Percentiles rank a stretch among this genome's conserved stretches.
Conservation (phyloP, 1,140 invertebrate genomes). For the Mesaphorura yosii region DNA sequence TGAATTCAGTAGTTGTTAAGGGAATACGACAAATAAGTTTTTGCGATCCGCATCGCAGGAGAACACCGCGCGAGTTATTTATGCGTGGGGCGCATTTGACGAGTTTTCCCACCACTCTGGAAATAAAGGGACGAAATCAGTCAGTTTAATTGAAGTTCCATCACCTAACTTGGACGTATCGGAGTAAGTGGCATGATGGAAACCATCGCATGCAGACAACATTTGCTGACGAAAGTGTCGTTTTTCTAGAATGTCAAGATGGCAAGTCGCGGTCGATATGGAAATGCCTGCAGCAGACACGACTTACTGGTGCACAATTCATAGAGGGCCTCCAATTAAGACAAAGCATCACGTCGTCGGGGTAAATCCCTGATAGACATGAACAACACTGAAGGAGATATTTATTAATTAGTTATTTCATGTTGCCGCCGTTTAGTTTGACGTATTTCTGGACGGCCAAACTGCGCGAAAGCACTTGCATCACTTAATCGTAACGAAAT, state of each 20-base stretch:
- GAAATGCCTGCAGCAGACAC: constrained; percentile 4
- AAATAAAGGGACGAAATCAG: neutral
- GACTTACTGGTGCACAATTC: constrained; percentile 15
- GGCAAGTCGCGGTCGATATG: neutral
- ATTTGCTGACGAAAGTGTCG: neutral
- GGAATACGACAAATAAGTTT: no score
- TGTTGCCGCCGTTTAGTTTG: constrained; percentile 5
- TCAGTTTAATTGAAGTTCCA: constrained; percentile 2
- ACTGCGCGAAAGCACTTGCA: constrained; percentile 6
- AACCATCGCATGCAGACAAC: no score
- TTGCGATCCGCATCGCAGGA: neutral
- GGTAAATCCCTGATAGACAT: neutral
- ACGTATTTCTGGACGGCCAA: neutral
- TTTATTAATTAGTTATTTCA: neutral
- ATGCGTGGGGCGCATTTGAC: neutral
- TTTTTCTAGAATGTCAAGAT: neutral
- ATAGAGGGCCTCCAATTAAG: neutral
- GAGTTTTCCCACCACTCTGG: constrained; percentile 3
- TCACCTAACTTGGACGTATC: neutral
- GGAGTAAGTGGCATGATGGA: neutral
- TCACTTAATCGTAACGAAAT: constrained; percentile 13
- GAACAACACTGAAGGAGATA: neutral
- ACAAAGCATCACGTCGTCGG: constrained; percentile 14
- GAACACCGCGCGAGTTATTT: neutral
- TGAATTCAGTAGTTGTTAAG: no score